Percentiles rank a stretch among this genome's conserved stretches.
Conservation (phyloP, 2,888 invertebrate species). For the Apoda limacodes region DNA sequence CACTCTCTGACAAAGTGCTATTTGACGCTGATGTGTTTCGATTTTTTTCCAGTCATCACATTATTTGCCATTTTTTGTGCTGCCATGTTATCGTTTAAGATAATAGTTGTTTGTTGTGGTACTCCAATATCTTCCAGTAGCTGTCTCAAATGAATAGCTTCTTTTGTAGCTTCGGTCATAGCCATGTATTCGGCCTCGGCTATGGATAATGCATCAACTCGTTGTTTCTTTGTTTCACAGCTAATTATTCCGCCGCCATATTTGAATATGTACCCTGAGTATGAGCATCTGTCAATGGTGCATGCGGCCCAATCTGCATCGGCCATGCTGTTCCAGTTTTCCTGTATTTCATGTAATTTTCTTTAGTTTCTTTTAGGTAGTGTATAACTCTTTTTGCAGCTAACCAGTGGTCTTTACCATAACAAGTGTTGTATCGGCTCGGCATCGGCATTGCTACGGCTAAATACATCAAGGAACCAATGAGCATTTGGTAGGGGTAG, state of each 20-base stretch:
- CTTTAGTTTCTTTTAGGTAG: constrained; percentile 16
- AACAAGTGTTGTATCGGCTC: constrained; percentile 16
- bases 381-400: constrained; percentile 17
- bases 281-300: constrained; percentile 14
- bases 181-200: constrained; percentile 19
- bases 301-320: constrained; percentile 14
- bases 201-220: constrained; percentile 17
- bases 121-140: too few species aligned
- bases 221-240: constrained; percentile 19
- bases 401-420: constrained; percentile 12
- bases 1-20: too few species aligned
- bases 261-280: constrained; percentile 17
- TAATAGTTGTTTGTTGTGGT: too few species aligned
- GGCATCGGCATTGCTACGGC: constrained; percentile 12
- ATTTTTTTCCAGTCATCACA: too few species aligned
- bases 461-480: constrained; percentile 18
- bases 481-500: constrained; percentile 5
- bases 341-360: constrained; percentile 1
- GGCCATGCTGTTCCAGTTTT: constrained; percentile 1
- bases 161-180: constrained; percentile 13
- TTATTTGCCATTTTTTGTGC: too few species aligned
- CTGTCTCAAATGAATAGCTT: constrained; percentile 10
- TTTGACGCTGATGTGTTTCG: too few species aligned
- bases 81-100: too few species aligned
- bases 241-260: constrained; percentile 11